Conservation (phyloP, 37 sponge, comb jelly and placozoan species). For the Ianthella basta region DNA sequence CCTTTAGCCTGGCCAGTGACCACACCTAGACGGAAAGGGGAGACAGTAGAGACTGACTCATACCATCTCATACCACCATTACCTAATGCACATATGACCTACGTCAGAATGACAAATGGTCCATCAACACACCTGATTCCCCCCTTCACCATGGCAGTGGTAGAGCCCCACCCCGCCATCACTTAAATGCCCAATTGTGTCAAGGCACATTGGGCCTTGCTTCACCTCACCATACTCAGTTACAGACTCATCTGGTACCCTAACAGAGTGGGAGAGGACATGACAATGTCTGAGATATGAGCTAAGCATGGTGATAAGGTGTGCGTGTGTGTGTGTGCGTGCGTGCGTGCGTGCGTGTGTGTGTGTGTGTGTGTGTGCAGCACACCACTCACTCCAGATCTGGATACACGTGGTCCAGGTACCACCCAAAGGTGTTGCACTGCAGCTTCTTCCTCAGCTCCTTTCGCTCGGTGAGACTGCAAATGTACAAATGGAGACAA, state of each 20-base stretch:
- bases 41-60: background rate
- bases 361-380: background rate
- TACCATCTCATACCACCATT: background rate
- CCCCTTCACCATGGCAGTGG: slow-evolving; percentile 84
- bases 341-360: background rate
- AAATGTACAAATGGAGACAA: background rate
- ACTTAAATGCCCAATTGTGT: slow-evolving; percentile 66
- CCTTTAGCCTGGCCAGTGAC: slow-evolving; percentile 21
- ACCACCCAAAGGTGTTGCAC: slow-evolving; percentile 90
- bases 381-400: slow-evolving; percentile 67
- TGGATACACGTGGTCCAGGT: slow-evolving; percentile 88
- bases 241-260: slow-evolving; percentile 57
- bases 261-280: slow-evolving; percentile 12
- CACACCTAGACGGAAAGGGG: slow-evolving; percentile 31
- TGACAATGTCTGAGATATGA: background rate
- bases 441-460: slow-evolving; percentile 72
- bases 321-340: background rate
- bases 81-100: background rate
- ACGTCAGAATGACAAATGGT: background rate
- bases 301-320: background rate
- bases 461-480: slow-evolving; percentile 57
- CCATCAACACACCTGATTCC: slow-evolving; percentile 79
- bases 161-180: slow-evolving; percentile 65
- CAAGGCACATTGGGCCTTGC: slow-evolving; percentile 77
- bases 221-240: slow-evolving; percentile 57